Evolutionary conservation across 2,113 vertebrate genomes (phyloP), one percentile per base, ranked within the genome.

Genomic region (Gnathonemus longibarbis): DNA sequence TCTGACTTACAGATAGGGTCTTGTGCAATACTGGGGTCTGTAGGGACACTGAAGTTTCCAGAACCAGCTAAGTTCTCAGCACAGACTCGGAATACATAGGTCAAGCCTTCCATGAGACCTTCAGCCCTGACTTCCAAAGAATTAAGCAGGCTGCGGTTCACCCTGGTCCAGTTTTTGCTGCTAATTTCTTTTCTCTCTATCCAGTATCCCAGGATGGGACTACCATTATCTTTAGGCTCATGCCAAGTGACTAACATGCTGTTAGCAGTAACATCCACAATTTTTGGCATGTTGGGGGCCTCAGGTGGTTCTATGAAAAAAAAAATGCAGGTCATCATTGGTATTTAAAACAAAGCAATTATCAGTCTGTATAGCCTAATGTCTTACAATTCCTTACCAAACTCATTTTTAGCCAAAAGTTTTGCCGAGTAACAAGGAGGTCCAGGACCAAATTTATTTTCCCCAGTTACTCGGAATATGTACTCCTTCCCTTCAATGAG

Each of bases 141-240:
- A 94, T 95, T 99, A 80, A 98, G 94, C 88, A 96, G 97, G 80
- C 87, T 96, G 56, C 95, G 96, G 94, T 99, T 99, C 88, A 99
- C 98, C 21, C 98, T 95, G 92, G 97, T 97, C 98, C 98, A 99
- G 66, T 99, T 97, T 93, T 98, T 98, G 92, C 98, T 98, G 91
- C 97, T 98, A 90, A 99, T 97, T 93, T 99, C 98, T 94, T 97
- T 98, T 93, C 97, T 98, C 95, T 99, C 98, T 90, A 99, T 96
- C 98, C 98, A 99, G 90, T 99, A 99, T 89, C 98, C 98, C 92
- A 98, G 94, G 94, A 99, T 99, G 0, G 98, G 98, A 91, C 98
- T 99, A 86, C 98, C 98, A 0, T 99, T 99, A 92, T 99, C 98
- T 93, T 99, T 99, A 8, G 98, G 98, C 92, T 99, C 98, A 84